Evolutionary conservation across 2,113 vertebrate species (phyloP), one percentile per base, ranked within the genome.

Genomic region (Halichoeres trimaculatus): DNA sequence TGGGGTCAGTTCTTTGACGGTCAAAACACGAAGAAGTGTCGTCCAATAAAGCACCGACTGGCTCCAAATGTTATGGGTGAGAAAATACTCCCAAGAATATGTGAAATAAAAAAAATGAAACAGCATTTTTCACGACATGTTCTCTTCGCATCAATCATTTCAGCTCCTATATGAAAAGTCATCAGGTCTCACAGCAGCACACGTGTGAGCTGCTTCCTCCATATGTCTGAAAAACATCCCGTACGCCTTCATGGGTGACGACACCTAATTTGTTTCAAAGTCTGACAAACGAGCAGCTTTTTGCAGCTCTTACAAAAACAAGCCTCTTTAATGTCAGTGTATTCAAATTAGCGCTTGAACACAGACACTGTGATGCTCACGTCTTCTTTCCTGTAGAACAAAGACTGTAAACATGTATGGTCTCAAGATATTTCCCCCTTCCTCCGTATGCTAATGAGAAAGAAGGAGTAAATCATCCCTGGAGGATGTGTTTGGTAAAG

Each of bases 261-360:
- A 67, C 67, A 26, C 43, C 30, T 74, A 58, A 76, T 80, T 63
- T 66, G 24, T 51, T 48, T 73, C 61, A 70, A 62, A 77, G 59
- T 61, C 53, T 74, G 71, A 88, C 63, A 79, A 74, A 84, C 67
- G 19, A 34, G 60, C 38, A 78, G 45, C 60, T 50, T 81, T 64
- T 51, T 74, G 58, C 59, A 48, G 38, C 47, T 74, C 58, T 74
- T 59, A 83, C 74, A 63, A 41, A 80, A 76, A 75, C 70, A 62
- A 41, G 43, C 2, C 20, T 55, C 61, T 75, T 70, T 81, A 78
- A 91, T 88, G 73, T 81, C 65, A 52, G 10, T 75, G 65, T 85
- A 77, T 84, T 88, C 65, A 87, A 76, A 85, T 67, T 13, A 55
- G 57, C 50, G 47, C 22, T 34, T 52, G 34, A 58, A 61, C 54